Percentiles rank a stretch among this genome's conserved stretches.
phyloP scores from a whole-genome alignment of 2,113 vertebrate genomes.

The Xiphophorus maculatus region DNA sequence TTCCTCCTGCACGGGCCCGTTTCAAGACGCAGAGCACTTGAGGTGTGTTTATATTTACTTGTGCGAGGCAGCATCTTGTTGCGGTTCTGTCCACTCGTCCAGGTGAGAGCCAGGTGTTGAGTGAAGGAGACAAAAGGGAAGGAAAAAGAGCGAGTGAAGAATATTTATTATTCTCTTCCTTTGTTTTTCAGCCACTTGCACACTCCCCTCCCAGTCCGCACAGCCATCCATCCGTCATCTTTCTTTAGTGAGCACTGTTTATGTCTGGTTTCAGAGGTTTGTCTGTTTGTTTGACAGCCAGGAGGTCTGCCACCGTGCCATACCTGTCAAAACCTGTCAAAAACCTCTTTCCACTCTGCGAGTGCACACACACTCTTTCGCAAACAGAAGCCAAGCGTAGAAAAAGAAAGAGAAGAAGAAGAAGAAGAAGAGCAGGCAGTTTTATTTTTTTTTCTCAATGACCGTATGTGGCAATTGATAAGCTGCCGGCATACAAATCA shows the following conservation, averaged over 20 bases:
- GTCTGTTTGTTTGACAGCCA: slow-evolving; percentile 65
- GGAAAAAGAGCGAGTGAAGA: slow-evolving; percentile 13
- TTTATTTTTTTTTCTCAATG: neutral
- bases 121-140: slow-evolving; percentile 19
- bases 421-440: neutral
- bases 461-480: neutral
- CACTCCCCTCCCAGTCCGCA: neutral
- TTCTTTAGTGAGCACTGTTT: slow-evolving; percentile 16
- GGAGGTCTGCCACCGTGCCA: slow-evolving; percentile 49
- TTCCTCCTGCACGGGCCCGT: slow-evolving; percentile 56
- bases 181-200: slow-evolving; percentile 34
- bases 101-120: slow-evolving; percentile 47
- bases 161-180: slow-evolving; percentile 51
- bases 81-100: slow-evolving; percentile 31
- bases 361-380: slow-evolving; percentile 5
- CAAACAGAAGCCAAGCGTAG: slow-evolving; percentile 7
- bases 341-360: slow-evolving; percentile 33
- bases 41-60: slow-evolving; percentile 33
- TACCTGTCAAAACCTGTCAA: slow-evolving; percentile 69
- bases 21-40: slow-evolving; percentile 18
- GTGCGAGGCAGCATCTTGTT: slow-evolving; percentile 5
- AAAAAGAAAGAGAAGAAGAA: neutral
- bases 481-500: neutral
- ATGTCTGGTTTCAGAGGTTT: slow-evolving; percentile 41
- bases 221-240: slow-evolving; percentile 33